Evolutionary conservation across 2,113 vertebrate species (phyloP).

Genomic region (Pteropus alecto): DNA sequence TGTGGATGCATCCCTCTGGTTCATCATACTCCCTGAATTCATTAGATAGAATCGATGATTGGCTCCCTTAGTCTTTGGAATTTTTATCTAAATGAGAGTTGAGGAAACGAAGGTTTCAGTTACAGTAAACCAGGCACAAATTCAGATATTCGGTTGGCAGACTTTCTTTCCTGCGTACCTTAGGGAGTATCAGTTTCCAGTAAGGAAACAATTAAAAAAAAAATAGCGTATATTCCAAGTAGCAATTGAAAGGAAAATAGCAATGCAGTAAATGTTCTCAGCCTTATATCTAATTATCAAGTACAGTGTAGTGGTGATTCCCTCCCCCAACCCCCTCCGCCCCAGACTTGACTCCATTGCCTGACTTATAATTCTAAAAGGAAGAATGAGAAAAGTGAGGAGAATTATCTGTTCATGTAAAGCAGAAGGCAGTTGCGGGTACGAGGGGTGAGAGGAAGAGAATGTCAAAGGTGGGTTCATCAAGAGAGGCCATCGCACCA

Average conservation of each 20-base stretch:
- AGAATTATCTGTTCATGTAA: neutral
- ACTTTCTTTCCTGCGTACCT: neutral
- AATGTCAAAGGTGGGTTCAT: neutral
- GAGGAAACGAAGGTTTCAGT: neutral
- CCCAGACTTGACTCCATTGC: neutral
- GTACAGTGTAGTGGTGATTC: neutral
- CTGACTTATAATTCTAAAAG: neutral
- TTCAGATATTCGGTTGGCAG: neutral
- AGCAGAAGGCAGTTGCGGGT: neutral
- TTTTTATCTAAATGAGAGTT: neutral
- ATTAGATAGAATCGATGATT: neutral
- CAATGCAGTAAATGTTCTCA: conserved; percentile 1
- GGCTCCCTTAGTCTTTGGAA: neutral
- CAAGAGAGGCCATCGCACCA: neutral
- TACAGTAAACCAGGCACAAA: neutral
- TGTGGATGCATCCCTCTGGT: neutral
- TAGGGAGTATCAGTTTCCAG: neutral
- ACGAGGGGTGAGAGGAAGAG: neutral
- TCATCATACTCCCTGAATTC: neutral
- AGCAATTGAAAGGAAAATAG: conserved; percentile 36
- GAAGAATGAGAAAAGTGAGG: neutral
- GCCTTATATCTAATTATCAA: neutral
- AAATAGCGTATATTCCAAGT: neutral
- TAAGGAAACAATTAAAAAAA: neutral
- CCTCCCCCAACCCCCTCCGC: neutral